Percentiles rank a stretch among this genome's conserved stretches.
These are phyloP conservation scores for Eulemur albifrons DNA, from an alignment of 2,797 vertebrate genomes.

Conservation along the genomic window DNA sequence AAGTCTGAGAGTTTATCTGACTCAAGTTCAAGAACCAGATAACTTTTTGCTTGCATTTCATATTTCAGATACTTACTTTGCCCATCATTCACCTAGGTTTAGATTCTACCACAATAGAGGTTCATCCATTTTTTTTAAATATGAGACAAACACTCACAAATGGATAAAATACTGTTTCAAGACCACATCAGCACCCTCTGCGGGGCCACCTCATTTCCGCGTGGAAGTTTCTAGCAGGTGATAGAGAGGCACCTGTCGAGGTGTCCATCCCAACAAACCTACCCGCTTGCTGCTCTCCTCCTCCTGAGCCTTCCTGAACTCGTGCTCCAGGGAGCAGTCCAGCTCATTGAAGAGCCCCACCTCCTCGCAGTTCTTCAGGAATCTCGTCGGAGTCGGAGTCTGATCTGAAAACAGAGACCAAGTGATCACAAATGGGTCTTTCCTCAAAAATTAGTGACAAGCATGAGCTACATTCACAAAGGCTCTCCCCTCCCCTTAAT, in stretches of 20 bases:
- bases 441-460: conserved; percentile 37
- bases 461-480: neutral
- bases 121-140: neutral
- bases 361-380: conserved; percentile 99
- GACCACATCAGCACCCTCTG: conserved; percentile 5
- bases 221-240: neutral
- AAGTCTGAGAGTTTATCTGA: neutral
- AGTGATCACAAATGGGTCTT: conserved; percentile 16
- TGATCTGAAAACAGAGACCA: conserved; percentile 90
- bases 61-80: conserved; percentile 44
- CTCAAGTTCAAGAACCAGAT: conserved; percentile 62
- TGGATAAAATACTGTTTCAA: neutral
- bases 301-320: conserved; percentile 98
- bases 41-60: neutral
- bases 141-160: conserved; percentile 17
- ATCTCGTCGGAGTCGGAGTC: conserved; percentile 97
- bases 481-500: neutral
- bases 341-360: conserved; percentile 98
- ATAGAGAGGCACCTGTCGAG: neutral
- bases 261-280: conserved; percentile 63
- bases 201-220: conserved; percentile 60
- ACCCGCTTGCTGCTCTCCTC: conserved; percentile 98
- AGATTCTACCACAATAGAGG: neutral
- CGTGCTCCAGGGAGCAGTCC: conserved; percentile 97
- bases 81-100: conserved; percentile 54